Evolutionary conservation across 1,140 invertebrate species (phyloP), one percentile per base, ranked within the genome.

Genomic region (Augochlora pura): DNA sequence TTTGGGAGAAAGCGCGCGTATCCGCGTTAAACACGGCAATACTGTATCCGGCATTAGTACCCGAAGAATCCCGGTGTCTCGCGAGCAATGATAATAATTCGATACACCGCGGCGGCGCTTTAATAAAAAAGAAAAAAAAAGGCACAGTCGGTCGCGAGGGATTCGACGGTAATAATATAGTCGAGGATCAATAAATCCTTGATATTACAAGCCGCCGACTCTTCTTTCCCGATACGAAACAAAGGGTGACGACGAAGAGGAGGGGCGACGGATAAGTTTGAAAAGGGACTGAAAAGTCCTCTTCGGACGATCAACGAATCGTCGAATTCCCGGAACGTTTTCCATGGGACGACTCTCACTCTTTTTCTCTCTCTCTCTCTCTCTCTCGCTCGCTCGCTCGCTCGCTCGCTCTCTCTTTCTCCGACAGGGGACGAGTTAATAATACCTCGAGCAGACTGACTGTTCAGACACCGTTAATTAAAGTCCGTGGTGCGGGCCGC

Each of bases 381-480:
- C 32, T 32, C 4, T 32, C 32, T 4, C 4, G 1, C 32, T 32
- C 32, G 1, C 32, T 32, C 32, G 1, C 32, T 4, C 32, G 1
- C 32, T 4, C 4, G 4, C 4, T 4, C 32, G 1, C 32, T 4
- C 10, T 46, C 42, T 46, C 42, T 46, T 10, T 46, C 42, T 12
- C 42, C 57, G 77, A 77, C 77, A 62, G 64, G 72, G 81, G 78
- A 87, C 78, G 72, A 83, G 81, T 87, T 87, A 87, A 87, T 87
- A 87, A 84, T 82, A 84, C 82, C 74, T 65, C 64, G 70, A 69
- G 73, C 57, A 27, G 59, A 81, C 85, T 70, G 82, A 74, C 86
- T 86, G 85, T 77, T 87, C 78, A 82, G 85, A 84, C 82, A 86
- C 83, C 75, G 86, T 87, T 87, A 87, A 87, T 87, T 87, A 87